These are phyloP conservation scores for Luehdorfia chinensis DNA, from an alignment of 1,140 invertebrate genomes.

Conservation along the genomic window DNA sequence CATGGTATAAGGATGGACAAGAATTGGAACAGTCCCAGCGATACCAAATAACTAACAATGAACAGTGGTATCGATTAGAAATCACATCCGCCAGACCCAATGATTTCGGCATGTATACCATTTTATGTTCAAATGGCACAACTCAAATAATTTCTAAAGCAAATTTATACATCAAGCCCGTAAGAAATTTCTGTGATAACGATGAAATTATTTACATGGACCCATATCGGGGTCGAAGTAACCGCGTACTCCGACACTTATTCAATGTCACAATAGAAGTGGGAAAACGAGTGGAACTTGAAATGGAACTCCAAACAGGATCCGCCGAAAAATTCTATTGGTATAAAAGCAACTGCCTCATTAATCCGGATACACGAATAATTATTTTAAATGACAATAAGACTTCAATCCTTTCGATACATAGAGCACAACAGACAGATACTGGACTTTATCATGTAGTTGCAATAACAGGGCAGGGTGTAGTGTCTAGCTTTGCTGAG, in stretches of 20 bases:
- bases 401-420: conserved; percentile 25
- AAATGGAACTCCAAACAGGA: conserved; percentile 22
- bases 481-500: conserved; percentile 28
- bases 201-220: conserved; percentile 22
- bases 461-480: conserved; percentile 27
- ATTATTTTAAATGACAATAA: conserved; percentile 26
- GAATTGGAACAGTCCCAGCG: conserved; percentile 17
- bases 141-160: conserved; percentile 24
- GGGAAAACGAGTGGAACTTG: conserved; percentile 27
- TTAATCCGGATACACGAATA: conserved; percentile 25
- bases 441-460: conserved; percentile 33
- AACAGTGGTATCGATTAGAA: conserved; percentile 25
- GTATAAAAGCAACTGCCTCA: conserved; percentile 25
- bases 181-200: conserved; percentile 14
- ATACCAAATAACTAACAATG: conserved; percentile 18
- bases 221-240: background rate
- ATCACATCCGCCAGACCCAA: conserved; percentile 16
- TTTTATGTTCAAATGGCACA: conserved; percentile 19
- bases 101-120: conserved; percentile 28
- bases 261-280: conserved; percentile 20
- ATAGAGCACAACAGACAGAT: conserved; percentile 25
- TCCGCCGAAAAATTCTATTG: conserved; percentile 23
- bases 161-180: conserved; percentile 22
- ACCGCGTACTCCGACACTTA: conserved; percentile 18
- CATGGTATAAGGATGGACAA: conserved; percentile 34